Base-by-base conservation (phyloP, 2,888 invertebrate species). In the Hirtodrosophila confusa region DNA sequence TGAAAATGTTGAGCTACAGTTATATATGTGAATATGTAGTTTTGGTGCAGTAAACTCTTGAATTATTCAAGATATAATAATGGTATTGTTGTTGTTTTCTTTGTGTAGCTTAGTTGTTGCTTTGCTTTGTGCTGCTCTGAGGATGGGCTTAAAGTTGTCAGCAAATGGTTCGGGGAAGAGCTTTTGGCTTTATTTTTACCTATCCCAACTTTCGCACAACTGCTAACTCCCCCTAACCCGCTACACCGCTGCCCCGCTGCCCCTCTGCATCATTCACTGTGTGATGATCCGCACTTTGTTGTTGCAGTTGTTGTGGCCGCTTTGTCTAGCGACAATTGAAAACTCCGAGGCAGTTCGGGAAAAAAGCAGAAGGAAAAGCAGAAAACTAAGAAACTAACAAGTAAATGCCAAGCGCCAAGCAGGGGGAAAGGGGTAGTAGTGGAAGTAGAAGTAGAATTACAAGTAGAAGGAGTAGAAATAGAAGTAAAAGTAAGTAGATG, bases 241-340 rank as follows among this genome's bases (percentile, higher is more conserved):
- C 17, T 17, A 17, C 1, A 1, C 17, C 17, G 17, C 17, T 17
- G 2, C 2, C 39, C 24, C 37, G 7, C 10, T 5, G 2, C 35
- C n/a, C n/a, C n/a, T n/a, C 2, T 1, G 2, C 35, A 11, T n/a
- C 8, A 6, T 27, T 12, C 8, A 9, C 29, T 57, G 51, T 40
- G 48, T 58, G 53, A 50, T 68, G 68, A 68, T 69, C 70, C 62
- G 48, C 33, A 69, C 55, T 69, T 69, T 69, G 70, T 58, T 69
- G 69, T 45, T 54, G 70, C 57, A 41, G 69, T 61, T 57, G 70
- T 58, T 69, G 69, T 45, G 57, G 70, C 57, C 41, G 69, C 69
- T 69, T 69, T 69, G 69, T 70, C 47, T 58, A 39, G 49, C 64
- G 64, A 64, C 69, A 69, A 69, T 69, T 69, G 64, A 57, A 57